A percentile compares a stretch with the other conserved stretches of the same genome.
Conservation (phyloP, 2,113 vertebrate species). For the Ia io region DNA sequence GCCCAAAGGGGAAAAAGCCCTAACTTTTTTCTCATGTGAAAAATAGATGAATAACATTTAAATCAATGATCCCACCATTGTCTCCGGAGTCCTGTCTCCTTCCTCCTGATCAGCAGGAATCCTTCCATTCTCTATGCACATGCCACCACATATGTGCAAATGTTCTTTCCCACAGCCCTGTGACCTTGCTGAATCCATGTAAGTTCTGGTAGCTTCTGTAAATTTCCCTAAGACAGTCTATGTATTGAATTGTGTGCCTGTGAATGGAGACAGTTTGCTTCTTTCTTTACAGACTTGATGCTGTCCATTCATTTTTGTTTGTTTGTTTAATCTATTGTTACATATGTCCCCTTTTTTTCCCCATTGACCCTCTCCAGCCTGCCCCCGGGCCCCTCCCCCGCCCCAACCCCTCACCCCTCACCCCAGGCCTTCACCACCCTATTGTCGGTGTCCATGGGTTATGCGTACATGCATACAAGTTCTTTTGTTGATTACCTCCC, state of each 20-base stretch:
- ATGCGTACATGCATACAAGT: too few relatives aligned
- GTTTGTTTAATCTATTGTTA: too few relatives aligned
- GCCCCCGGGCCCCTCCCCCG: too few relatives aligned
- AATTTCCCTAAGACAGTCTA: neutral
- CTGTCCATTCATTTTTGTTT: neutral
- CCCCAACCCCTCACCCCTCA: too few relatives aligned
- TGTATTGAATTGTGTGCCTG: neutral
- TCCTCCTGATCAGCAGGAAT: too few relatives aligned
- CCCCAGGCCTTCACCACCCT: too few relatives aligned
- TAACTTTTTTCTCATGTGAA: neutral
- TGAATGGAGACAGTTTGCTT: neutral
- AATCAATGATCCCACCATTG: neutral
- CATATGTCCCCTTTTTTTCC: too few relatives aligned
- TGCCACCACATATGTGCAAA: neutral
- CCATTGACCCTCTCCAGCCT: too few relatives aligned
- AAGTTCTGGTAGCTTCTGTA: neutral
- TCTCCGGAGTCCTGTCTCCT: neutral
- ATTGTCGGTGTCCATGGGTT: too few relatives aligned
- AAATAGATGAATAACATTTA: neutral
- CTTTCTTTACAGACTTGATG: neutral
- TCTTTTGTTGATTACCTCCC: too few relatives aligned
- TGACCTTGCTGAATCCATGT: neutral
- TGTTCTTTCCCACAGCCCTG: neutral
- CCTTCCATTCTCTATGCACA: rapidly evolving
- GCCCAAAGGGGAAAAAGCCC: neutral